These are phyloP conservation scores for Sylvia borin DNA, from an alignment of 2,797 vertebrate genomes.

Conservation along the genomic window DNA sequence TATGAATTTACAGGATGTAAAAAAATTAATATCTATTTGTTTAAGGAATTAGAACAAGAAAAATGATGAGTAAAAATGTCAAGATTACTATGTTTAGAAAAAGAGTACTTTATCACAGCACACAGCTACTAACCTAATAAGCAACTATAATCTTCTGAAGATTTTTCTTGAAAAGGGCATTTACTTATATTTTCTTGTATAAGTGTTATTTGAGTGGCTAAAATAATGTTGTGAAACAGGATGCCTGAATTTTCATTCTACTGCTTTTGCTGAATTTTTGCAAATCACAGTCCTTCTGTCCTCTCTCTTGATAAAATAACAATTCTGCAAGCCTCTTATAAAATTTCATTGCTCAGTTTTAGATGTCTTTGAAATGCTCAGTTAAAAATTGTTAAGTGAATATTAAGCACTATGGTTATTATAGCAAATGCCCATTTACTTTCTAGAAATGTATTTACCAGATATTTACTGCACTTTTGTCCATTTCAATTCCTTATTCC, in stretches of 20 bases:
- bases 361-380: background rate
- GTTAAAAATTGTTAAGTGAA: background rate
- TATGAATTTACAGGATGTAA: background rate
- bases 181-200: background rate
- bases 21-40: background rate
- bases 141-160: background rate
- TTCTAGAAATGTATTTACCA: background rate
- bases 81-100: background rate
- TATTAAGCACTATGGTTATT: background rate
- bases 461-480: background rate
- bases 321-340: background rate
- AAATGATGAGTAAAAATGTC: background rate
- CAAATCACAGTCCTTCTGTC: background rate
- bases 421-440: background rate
- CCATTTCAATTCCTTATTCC: background rate
- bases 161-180: background rate
- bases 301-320: background rate
- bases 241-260: background rate
- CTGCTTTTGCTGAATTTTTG: background rate
- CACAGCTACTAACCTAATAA: background rate
- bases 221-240: background rate
- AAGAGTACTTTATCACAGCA: background rate
- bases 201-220: background rate
- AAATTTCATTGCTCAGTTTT: background rate
- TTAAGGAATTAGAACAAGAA: background rate